Base-by-base conservation (phyloP, 2,888 invertebrate genomes). In the Diplazon laetatorius region DNA sequence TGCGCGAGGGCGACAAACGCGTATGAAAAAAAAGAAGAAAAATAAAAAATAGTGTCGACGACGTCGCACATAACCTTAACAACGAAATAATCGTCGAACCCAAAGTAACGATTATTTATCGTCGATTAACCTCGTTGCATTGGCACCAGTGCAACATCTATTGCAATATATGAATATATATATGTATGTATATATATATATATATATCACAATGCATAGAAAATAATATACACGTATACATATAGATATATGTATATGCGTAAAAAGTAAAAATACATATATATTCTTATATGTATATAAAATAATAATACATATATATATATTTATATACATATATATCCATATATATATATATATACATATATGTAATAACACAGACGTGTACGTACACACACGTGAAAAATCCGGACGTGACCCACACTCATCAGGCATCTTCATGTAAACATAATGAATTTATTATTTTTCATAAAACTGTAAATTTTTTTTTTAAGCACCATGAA, bases 381-480 rank as follows among this genome's bases (percentile, higher is more conserved):
- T n/a, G n/a, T n/a, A n/a, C n/a, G n/a, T n/a, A n/a, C n/a, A n/a
- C 6, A 52, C 37, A 6, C 37, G 8, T 8, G 69, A 60, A 63
- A 76, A 63, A 76, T 62, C 63, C n/a, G 75, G 63, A 76, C 48
- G 25, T 62, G 70, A n/a, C n/a, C 65, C 76, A 55, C 66, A 55
- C 62, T 69, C 65, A 76, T 76, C 70, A 71, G 70, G n/a, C 20
- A 60, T 20, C 76, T 76, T 48, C 65, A 76, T 76, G 76, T 76
- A 71, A 71, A 76, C 76, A 76, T 52, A 42, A 65, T 50, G 46
- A 37, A 30, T 70, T 48, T 57, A 60, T 71, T 76, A 66, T 50
- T 50, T 12, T 52, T 52, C 6, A 12, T n/a, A n/a, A 5, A 25
- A 25, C 52, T 52, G 22, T 25, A 14, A 52, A 52, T 52, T 30